Evolutionary conservation across 2,888 invertebrate species (phyloP).

Genomic region (Periphyllus acericola): DNA sequence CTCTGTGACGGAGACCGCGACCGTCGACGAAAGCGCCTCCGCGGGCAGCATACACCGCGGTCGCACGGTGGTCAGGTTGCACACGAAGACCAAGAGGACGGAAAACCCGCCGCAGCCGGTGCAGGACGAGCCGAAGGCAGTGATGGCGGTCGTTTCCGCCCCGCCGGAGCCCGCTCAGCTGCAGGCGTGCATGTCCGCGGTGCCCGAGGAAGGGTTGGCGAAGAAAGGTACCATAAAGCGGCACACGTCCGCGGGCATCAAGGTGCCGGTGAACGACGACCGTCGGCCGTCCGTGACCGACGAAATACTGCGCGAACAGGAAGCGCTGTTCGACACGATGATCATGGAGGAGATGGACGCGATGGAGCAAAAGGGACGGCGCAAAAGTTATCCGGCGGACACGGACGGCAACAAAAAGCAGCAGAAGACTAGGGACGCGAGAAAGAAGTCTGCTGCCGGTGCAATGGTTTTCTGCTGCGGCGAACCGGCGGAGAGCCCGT

Average conservation of each 20-base stretch:
- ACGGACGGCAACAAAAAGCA: neutral
- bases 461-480: conserved; percentile 63
- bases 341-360: conserved; percentile 65
- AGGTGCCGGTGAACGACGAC: conserved; percentile 66
- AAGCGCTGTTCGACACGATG: conserved; percentile 64
- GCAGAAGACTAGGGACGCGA: neutral
- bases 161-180: neutral
- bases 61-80: conserved; percentile 79
- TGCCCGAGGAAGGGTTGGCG: conserved; percentile 64
- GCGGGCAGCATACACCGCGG: conserved; percentile 73
- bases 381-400: conserved; percentile 52
- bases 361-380: conserved; percentile 3
- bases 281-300: conserved; percentile 65
- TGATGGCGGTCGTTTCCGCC: neutral
- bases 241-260: conserved; percentile 65
- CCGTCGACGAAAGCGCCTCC: neutral
- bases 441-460: conserved; percentile 47
- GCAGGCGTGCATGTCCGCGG: neutral
- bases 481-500: conserved; percentile 61
- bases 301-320: conserved; percentile 65
- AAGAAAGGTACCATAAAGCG: conserved; percentile 64
- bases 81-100: conserved; percentile 69
- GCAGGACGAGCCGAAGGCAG: conserved; percentile 14
- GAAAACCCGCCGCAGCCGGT: conserved; percentile 65
- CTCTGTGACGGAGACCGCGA: neutral